Percentiles rank a stretch among this genome's conserved stretches.
Evolutionary conservation across 1,140 invertebrate species (phyloP).

Genomic region (Nixonia krombeini): DNA sequence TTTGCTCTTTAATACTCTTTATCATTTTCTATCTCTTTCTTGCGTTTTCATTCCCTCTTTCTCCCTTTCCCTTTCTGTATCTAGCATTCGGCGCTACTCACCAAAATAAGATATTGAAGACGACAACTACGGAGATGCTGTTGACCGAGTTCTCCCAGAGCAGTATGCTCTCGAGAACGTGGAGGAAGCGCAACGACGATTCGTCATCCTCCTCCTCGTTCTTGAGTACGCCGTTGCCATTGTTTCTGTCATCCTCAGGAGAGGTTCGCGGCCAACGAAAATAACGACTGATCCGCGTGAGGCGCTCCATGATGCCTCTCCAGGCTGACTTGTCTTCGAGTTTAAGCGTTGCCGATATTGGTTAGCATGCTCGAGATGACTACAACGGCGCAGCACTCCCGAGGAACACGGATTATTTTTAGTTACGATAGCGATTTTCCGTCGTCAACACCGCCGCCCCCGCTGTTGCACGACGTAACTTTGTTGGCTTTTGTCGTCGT

Average conservation of each 20-base stretch:
- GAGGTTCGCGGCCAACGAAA: constrained; percentile 38
- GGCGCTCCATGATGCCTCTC: constrained; percentile 48
- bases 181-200: constrained; percentile 33
- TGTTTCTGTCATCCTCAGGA: constrained; percentile 2
- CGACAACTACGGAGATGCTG: constrained; percentile 57
- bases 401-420: constrained; percentile 20
- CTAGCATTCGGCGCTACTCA: constrained; percentile 38
- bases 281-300: constrained; percentile 41
- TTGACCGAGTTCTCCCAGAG: constrained; percentile 64
- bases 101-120: constrained; percentile 62
- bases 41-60: background rate
- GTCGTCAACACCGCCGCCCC: no score
- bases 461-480: background rate
- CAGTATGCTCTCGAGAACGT: constrained; percentile 59
- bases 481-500: background rate
- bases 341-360: constrained; percentile 14
- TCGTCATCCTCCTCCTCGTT: constrained; percentile 19
- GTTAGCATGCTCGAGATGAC: constrained; percentile 8
- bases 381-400: constrained; percentile 6
- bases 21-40: background rate
- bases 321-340: constrained; percentile 18
- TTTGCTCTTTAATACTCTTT: background rate
- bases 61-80: background rate
- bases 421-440: no score
- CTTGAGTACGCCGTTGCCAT: constrained; percentile 14